Evolutionary conservation across 2,797 vertebrate species (phyloP).

Genomic region (Gambusia yucatana): DNA sequence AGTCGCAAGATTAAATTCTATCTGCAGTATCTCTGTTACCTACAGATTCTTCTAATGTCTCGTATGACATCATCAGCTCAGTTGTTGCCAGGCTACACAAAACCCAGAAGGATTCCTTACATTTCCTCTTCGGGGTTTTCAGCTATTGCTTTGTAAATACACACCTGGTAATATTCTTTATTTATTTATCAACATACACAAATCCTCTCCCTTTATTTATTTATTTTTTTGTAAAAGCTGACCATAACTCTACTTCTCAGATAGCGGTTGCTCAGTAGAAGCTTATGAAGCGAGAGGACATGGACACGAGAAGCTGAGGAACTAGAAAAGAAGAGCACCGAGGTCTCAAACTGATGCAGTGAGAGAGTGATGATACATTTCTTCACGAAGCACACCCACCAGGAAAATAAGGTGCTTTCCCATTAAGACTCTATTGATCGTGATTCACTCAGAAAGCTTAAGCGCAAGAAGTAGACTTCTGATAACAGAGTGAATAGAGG

Average conservation of each 20-base stretch:
- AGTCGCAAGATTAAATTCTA: not conserved
- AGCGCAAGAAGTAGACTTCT: not conserved
- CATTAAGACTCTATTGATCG: not conserved
- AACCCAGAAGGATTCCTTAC: not conserved
- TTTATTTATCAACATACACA: not conserved
- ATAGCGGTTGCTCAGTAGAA: not conserved
- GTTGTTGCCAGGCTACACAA: not conserved
- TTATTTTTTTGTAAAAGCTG: not conserved
- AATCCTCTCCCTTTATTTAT: not conserved
- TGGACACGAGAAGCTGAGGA: not conserved
- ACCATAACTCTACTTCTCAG: not conserved
- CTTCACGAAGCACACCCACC: not conserved
- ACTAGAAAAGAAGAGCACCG: not conserved
- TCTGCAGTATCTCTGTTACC: not conserved
- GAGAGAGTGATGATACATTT: not conserved
- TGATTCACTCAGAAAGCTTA: not conserved
- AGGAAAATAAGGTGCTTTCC: not conserved
- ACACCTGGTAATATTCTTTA: not conserved
- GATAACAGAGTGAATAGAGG: not conserved
- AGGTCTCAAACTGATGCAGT: not conserved
- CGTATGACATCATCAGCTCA: not conserved
- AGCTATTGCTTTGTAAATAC: not conserved
- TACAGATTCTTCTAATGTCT: not conserved
- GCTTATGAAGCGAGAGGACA: not conserved
- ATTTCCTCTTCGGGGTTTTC: not conserved